Conservation (phyloP, 1,140 invertebrate species). For the Drosophila quadrilineata region DNA sequence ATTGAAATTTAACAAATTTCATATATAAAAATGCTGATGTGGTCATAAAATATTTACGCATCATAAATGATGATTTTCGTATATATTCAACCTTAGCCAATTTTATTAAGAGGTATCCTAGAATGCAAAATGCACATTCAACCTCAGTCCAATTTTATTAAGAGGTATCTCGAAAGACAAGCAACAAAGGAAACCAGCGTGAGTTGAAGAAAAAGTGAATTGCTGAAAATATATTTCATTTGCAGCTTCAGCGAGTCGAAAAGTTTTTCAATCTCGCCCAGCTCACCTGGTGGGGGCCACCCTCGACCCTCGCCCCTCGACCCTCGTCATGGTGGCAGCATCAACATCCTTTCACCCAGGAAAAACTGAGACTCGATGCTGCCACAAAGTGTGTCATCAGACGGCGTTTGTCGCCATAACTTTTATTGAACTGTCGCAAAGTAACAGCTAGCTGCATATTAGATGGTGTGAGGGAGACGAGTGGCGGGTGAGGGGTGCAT, state of each 20-base stretch:
- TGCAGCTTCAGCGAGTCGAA: constrained; percentile 68
- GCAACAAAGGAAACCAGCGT: constrained; percentile 12
- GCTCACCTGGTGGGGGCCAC: constrained; percentile 6
- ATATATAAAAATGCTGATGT: too few relatives aligned
- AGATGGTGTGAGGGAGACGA: neutral
- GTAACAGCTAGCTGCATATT: neutral
- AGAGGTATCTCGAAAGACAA: too few relatives aligned
- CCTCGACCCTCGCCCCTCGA: neutral
- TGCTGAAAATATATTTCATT: constrained; percentile 66
- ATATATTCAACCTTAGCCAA: too few relatives aligned
- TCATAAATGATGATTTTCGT: too few relatives aligned
- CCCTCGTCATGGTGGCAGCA: neutral
- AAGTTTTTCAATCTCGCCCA: constrained; percentile 71
- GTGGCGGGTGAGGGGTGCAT: constrained; percentile 44
- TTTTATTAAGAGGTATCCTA: too few relatives aligned
- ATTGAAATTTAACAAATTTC: too few relatives aligned
- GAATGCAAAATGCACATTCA: too few relatives aligned
- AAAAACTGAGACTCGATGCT: constrained; percentile 30
- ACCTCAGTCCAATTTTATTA: too few relatives aligned
- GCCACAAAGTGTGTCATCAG: constrained; percentile 67
- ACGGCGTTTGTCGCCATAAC: constrained; percentile 57
- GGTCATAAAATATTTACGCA: too few relatives aligned
- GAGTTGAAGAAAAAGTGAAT: constrained; percentile 23
- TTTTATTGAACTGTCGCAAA: constrained; percentile 77
- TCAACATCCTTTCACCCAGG: constrained; percentile 16